Percentiles rank a stretch among this genome's conserved stretches.
These are phyloP conservation scores for Dromius quadrimaculatus DNA, from an alignment of 2,888 invertebrate genomes.

Conservation along the genomic window DNA sequence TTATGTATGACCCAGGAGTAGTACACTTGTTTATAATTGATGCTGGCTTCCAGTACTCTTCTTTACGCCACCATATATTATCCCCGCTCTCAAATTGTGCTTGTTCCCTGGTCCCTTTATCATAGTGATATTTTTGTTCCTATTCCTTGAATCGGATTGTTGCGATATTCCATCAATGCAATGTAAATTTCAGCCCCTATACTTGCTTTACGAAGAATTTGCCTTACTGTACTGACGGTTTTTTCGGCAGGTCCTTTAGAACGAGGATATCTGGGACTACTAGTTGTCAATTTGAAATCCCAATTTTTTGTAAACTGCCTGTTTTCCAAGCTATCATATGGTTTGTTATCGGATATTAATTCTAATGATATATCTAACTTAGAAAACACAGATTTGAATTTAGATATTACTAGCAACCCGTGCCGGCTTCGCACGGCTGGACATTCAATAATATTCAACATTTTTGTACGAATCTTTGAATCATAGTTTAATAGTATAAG, in stretches of 20 bases:
- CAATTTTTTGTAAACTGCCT: conserved; percentile 40
- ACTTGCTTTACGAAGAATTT: conserved; percentile 35
- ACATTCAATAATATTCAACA: too few species aligned
- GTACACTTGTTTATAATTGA: not conserved
- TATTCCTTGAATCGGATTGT: too few species aligned
- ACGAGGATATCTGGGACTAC: conserved; percentile 48
- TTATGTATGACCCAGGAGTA: not conserved
- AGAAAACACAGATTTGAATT: conserved; percentile 51
- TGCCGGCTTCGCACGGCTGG: too few species aligned
- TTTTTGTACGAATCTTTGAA: too few species aligned
- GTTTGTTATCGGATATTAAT: conserved; percentile 52
- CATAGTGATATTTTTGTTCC: not conserved
- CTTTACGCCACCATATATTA: conserved; percentile 5
- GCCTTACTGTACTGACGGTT: conserved; percentile 46
- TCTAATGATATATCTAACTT: conserved; percentile 52
- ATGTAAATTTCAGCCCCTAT: conserved; percentile 49
- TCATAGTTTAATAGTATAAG: too few species aligned
- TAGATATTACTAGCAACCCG: conserved; percentile 44
- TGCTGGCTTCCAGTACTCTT: not conserved
- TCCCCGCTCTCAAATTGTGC: not conserved
- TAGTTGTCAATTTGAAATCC: conserved; percentile 44
- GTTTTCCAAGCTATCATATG: conserved; percentile 46
- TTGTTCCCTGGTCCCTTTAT: not conserved
- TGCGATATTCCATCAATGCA: conserved; percentile 54
- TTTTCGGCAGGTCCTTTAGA: conserved; percentile 52